A percentile compares a stretch with the other conserved stretches of the same genome.
Conservation (phyloP, 2,113 vertebrate species). For the Calyptomena viridis region DNA sequence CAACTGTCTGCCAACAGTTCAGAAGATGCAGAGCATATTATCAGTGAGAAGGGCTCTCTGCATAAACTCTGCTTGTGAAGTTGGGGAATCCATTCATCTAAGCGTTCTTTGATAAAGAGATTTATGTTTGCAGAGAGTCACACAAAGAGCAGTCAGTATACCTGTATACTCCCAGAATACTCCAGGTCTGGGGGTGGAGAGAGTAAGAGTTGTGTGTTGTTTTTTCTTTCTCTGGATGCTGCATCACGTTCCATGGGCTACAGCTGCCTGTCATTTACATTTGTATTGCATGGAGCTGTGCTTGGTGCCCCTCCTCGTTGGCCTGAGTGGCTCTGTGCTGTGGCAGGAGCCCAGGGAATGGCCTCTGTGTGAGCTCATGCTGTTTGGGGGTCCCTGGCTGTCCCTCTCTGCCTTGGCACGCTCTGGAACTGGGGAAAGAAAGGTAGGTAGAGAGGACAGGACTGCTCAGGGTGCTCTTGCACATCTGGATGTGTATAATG, state of each 20-base stretch:
- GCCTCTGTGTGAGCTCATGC: not conserved
- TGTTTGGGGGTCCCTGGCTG: accelerated
- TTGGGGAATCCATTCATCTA: not conserved
- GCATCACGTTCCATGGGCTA: not conserved
- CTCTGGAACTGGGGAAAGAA: not conserved
- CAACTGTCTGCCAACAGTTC: not conserved
- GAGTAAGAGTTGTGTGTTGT: not conserved
- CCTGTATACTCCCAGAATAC: not conserved
- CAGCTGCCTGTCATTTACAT: not conserved
- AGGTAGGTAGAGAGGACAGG: not conserved
- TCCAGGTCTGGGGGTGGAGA: not conserved
- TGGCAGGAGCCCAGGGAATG: not conserved
- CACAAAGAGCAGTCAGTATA: not conserved
- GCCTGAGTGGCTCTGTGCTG: not conserved
- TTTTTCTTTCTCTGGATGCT: not conserved
- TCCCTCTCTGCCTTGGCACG: not conserved
- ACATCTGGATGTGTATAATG: not conserved
- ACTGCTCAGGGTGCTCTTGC: not conserved
- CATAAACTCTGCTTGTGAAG: not conserved
- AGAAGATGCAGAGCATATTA: not conserved
- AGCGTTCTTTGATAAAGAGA: not conserved
- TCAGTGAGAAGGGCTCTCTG: not conserved
- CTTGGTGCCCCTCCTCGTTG: not conserved
- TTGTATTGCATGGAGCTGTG: not conserved
- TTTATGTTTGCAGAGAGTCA: not conserved